Base-by-base conservation (phyloP, 2,797 vertebrate species). In the Gymnodraco acuticeps region DNA sequence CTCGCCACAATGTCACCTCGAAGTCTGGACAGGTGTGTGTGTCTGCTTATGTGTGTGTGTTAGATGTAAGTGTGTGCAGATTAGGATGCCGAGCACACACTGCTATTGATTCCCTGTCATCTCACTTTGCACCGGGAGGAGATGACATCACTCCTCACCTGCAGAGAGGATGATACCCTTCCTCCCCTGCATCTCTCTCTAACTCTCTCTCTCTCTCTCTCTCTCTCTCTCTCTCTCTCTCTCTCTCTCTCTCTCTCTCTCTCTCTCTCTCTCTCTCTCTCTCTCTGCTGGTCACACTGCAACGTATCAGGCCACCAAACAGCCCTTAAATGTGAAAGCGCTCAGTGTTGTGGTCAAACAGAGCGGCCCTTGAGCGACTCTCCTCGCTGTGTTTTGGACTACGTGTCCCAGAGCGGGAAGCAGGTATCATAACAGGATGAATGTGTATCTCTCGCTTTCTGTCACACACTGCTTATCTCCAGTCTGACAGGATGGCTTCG, bases 401-500 rank as follows among this genome's bases (percentile, higher is more conserved):
- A 13, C 0, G 16, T 55, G 71, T 77, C 78, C 52, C 65, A 14
- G 65, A 76, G 76, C 43, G 23, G 27, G 74, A 54, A 68, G 52
- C 51, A 72, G 81, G 70, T 81, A 81, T 84, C 65, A 55, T 64
- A 83, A 80, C 78, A 71, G 82, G 83, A 88, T 82, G 84, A 80
- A 83, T 76, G 63, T 77, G 72, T 19, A 23, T 81, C 56, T 72
- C 50, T 77, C 68, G 77, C 87, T 64, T 50, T 58, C 78, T 77
- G 72, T 88, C 88, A 85, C 80, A 86, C 59, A 58, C 71, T 85
- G 27, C 66, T 75, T 84, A 87, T 88, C 83, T 75, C n/a, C 3
- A 52, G 75, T 54, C 66, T 79, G 70, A 87, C 81, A 78, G 78
- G 74, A 63, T 70, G 77, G 63, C 64, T 66, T 55, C 2, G 27